These are phyloP conservation scores for Pantherophis guttatus DNA, from an alignment of 2,113 vertebrate species.

Conservation along the genomic window DNA sequence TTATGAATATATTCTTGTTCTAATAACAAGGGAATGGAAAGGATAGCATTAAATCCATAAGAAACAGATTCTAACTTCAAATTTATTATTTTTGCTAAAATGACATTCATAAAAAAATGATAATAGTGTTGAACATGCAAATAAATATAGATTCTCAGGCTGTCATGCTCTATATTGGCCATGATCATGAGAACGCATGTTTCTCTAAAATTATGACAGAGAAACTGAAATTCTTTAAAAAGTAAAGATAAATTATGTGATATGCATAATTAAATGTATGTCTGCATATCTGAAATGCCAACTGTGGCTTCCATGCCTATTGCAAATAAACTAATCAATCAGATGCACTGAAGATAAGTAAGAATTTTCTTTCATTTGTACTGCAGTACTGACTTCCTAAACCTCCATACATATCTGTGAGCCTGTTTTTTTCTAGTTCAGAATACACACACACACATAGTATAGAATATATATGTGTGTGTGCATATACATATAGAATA, in stretches of 20 bases:
- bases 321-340: background rate
- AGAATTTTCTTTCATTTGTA: background rate
- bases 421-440: background rate
- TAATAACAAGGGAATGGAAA: background rate
- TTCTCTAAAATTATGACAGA: background rate
- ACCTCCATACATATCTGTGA: background rate
- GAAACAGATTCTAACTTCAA: background rate
- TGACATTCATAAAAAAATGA: background rate
- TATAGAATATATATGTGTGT: too few relatives aligned
- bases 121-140: background rate
- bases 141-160: background rate
- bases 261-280: background rate
- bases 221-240: background rate
- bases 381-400: background rate
- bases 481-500: too few relatives aligned
- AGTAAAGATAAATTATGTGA: background rate
- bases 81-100: background rate
- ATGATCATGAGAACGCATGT: background rate
- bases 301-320: background rate
- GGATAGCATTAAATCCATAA: background rate
- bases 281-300: background rate
- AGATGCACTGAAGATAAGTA: background rate
- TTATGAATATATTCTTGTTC: background rate
- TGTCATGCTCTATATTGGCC: background rate
- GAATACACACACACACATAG: background rate